Evolutionary conservation across 2,888 invertebrate species (phyloP).

Genomic region (Plebejus melissa): DNA sequence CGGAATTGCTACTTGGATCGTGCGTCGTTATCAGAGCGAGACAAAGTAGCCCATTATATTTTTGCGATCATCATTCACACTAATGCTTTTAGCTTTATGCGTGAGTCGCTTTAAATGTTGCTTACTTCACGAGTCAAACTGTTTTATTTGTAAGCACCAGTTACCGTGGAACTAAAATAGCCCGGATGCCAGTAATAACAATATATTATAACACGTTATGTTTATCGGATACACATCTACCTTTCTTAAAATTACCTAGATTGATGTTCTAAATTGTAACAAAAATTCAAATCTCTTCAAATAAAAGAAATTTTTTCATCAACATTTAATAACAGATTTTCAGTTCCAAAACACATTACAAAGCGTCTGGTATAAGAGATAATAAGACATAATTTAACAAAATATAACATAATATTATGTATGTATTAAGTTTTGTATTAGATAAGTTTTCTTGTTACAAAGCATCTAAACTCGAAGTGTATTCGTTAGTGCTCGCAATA

Average conservation of each 20-base stretch:
- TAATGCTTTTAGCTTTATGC: constrained; percentile 28
- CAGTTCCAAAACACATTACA: constrained; percentile 9
- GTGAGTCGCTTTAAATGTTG: constrained; percentile 29
- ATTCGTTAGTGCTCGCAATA: constrained; percentile 47
- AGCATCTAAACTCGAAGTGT: constrained; percentile 41
- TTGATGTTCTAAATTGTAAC: neutral
- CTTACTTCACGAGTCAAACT: neutral
- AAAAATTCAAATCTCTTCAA: neutral
- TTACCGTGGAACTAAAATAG: neutral
- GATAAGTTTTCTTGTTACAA: constrained; percentile 19
- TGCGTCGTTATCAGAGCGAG: constrained; percentile 58
- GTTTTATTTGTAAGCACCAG: neutral
- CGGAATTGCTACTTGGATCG: constrained; percentile 48
- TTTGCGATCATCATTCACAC: constrained; percentile 53
- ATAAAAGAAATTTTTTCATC: constrained; percentile 8
- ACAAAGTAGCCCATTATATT: constrained; percentile 57
- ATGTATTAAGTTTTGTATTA: neutral
- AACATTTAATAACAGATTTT: constrained; percentile 18
- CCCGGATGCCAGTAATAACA: neutral
- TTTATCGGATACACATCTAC: neutral
- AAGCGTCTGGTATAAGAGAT: neutral
- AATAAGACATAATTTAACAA: neutral
- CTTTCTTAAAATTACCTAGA: neutral
- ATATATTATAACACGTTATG: neutral
- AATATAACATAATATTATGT: neutral